A percentile compares a stretch with the other conserved stretches of the same genome.
phyloP scores from a whole-genome alignment of 2,797 vertebrate genomes.

The Molossus alvarezi region DNA sequence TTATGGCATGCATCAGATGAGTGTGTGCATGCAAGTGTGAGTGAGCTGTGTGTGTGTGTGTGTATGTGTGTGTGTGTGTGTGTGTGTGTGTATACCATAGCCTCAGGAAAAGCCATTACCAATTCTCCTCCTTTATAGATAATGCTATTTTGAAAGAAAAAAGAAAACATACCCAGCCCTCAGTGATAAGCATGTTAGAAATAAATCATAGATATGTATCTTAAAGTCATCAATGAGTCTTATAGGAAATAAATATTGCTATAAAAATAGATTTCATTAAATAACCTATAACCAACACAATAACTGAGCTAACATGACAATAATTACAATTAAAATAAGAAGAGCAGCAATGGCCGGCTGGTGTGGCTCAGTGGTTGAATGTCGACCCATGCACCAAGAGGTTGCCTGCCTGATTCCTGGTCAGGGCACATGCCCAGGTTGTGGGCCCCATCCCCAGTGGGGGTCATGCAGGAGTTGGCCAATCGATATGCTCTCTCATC shows the following conservation, averaged over 20 bases:
- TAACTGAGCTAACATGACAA: conserved; percentile 51
- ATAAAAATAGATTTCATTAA: conserved; percentile 36
- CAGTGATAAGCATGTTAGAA: neutral
- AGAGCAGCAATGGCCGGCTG: too few species aligned
- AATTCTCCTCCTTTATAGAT: neutral
- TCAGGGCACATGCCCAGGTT: too few species aligned
- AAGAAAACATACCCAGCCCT: neutral
- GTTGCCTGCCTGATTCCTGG: too few species aligned
- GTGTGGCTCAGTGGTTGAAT: too few species aligned
- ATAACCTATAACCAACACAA: neutral
- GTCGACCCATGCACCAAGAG: too few species aligned
- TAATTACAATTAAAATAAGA: neutral
- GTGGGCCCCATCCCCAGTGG: neutral
- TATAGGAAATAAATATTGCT: neutral
- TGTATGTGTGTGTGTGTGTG: neutral
- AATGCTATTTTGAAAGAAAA: neutral
- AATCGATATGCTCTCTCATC: too few species aligned
- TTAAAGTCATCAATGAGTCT: neutral
- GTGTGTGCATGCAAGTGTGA: accelerated
- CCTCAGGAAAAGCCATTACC: neutral
- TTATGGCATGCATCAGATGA: neutral
- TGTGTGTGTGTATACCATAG: neutral
- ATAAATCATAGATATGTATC: neutral
- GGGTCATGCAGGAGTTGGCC: too few species aligned
- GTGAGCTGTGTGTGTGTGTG: neutral